These are phyloP conservation scores for Poecile atricapillus DNA, from an alignment of 2,113 vertebrate species.

Conservation along the genomic window DNA sequence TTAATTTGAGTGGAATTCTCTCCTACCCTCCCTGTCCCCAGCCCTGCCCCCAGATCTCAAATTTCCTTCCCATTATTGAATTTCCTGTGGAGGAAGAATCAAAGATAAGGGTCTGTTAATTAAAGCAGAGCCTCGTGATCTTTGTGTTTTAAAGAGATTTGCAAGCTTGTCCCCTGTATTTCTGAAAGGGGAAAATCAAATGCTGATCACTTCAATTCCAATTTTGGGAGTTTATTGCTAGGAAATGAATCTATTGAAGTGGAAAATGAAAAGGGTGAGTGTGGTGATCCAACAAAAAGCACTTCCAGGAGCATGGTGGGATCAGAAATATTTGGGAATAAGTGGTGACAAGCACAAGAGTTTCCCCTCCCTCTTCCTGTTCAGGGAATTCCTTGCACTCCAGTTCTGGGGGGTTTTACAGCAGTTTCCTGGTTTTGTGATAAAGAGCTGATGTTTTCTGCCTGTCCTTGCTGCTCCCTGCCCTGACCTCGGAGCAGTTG, in stretches of 20 bases:
- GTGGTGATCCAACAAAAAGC: not conserved
- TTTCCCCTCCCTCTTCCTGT: not conserved
- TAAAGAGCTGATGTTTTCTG: not conserved
- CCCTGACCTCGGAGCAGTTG: not conserved
- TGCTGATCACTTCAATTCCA: not conserved
- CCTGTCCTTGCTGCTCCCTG: not conserved
- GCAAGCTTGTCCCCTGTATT: not conserved
- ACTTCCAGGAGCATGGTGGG: not conserved
- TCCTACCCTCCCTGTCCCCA: not conserved
- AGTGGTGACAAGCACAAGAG: not conserved
- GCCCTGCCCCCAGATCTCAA: not conserved
- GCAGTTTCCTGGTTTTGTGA: not conserved
- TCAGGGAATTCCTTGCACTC: not conserved
- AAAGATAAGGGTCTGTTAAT: not conserved
- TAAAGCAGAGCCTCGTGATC: not conserved
- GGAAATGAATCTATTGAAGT: not conserved
- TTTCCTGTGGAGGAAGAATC: not conserved
- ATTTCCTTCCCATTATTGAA: not conserved
- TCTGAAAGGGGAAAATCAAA: not conserved
- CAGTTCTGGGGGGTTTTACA: not conserved
- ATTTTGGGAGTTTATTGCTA: not conserved
- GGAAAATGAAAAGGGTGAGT: not conserved
- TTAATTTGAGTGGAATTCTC: not conserved
- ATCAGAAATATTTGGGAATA: not conserved
- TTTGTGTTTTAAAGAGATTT: not conserved